Evolutionary conservation across 1,140 invertebrate genomes (phyloP).

Genomic region (Rhynchophorus ferrugineus): DNA sequence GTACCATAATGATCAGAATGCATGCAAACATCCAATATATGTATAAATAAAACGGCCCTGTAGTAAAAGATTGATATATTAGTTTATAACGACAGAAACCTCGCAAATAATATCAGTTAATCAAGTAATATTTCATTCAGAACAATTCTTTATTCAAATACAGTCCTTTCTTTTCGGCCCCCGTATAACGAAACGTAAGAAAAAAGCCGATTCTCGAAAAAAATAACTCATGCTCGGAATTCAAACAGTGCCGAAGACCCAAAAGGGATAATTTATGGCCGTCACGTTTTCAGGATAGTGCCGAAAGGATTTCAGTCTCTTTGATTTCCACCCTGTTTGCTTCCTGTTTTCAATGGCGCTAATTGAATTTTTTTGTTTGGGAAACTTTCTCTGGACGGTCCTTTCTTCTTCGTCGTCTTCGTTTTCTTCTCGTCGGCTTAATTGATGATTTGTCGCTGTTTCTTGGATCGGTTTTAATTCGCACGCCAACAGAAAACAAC

Average conservation of each 20-base stretch:
- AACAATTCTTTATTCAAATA: no score
- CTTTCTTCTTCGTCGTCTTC: no score
- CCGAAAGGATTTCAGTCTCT: slow-evolving; percentile 25
- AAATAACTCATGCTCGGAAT: slow-evolving; percentile 15
- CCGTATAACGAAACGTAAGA: background rate
- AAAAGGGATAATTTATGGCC: slow-evolving; percentile 24
- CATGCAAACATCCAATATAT: no score
- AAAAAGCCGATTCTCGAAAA: background rate
- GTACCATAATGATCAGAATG: no score
- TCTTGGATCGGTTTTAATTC: slow-evolving; percentile 10
- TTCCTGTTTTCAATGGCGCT: slow-evolving; percentile 22
- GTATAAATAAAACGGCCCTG: no score
- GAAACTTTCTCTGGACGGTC: slow-evolving; percentile 10
- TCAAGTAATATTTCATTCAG: no score
- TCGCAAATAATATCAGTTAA: no score
- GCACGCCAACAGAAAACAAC: slow-evolving; percentile 11
- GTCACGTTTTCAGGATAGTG: slow-evolving; percentile 22
- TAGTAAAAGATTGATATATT: no score
- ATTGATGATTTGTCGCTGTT: slow-evolving; percentile 24
- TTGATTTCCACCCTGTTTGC: slow-evolving; percentile 24
- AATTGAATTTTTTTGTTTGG: slow-evolving; percentile 23
- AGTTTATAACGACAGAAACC: no score
- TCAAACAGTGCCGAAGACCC: slow-evolving; percentile 1
- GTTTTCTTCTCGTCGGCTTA: slow-evolving; percentile 9
- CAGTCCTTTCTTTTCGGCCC: slow-evolving; percentile 10